phyloP scores from a whole-genome alignment of 2,113 vertebrate genomes.

The Panthera leo region DNA sequence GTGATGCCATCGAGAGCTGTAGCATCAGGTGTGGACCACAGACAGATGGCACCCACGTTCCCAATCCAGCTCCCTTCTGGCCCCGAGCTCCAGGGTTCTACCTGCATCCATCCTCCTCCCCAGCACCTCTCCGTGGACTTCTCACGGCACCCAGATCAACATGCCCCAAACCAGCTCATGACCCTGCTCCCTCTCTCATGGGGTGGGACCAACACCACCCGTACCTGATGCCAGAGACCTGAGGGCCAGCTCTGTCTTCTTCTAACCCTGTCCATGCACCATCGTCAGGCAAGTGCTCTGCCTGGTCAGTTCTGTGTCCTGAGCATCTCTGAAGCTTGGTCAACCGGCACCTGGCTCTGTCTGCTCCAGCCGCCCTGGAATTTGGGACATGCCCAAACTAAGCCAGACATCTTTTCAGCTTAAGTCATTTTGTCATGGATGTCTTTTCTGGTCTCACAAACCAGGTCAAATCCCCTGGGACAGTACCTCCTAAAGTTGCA shows the following conservation, averaged over 20 bases:
- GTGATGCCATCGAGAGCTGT: neutral
- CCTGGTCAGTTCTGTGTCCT: rapidly evolving
- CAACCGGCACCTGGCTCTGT: neutral
- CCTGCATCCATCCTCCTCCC: neutral
- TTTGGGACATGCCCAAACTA: rapidly evolving
- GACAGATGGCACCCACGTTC: rapidly evolving
- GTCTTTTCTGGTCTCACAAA: neutral
- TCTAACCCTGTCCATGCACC: rapidly evolving
- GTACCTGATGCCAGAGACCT: neutral
- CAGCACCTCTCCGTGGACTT: rapidly evolving
- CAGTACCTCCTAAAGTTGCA: rapidly evolving
- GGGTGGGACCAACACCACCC: rapidly evolving
- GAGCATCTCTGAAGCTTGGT: neutral
- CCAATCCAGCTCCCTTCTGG: rapidly evolving
- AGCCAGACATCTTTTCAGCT: neutral
- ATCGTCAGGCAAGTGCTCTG: rapidly evolving
- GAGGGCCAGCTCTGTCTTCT: rapidly evolving
- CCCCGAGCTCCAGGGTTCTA: neutral
- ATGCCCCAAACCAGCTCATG: neutral
- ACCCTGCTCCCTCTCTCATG: no score
- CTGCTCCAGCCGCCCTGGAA: rapidly evolving
- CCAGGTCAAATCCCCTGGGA: no score
- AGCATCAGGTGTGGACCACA: rapidly evolving
- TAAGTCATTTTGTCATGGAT: no score
- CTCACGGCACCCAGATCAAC: no score